Conservation (phyloP, 2,113 vertebrate species). For the Charina bottae region DNA sequence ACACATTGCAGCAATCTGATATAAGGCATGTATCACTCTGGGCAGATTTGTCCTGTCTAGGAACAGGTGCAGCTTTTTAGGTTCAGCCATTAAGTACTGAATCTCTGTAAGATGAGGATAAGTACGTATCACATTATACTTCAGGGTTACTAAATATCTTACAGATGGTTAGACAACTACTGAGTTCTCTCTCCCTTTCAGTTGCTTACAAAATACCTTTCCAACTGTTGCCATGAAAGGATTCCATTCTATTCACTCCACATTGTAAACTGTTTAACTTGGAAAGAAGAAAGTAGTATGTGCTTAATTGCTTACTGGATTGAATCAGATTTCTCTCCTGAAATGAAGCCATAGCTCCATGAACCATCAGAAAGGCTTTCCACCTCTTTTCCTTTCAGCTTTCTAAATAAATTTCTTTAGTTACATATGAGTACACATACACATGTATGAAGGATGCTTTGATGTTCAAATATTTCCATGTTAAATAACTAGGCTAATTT, state of each 20-base stretch:
- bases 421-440: background rate
- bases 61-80: background rate
- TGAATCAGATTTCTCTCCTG: slow-evolving; percentile 21
- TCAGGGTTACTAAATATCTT: slow-evolving; percentile 13
- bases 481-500: background rate
- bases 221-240: slow-evolving; percentile 5
- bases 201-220: background rate
- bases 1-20: too few species aligned
- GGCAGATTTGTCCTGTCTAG: background rate
- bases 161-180: background rate
- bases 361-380: background rate
- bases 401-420: background rate
- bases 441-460: background rate
- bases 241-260: slow-evolving; percentile 10
- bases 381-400: background rate
- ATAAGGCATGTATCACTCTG: background rate
- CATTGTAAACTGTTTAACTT: background rate
- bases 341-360: background rate
- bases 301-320: background rate
- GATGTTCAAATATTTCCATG: background rate
- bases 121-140: slow-evolving; percentile 2
- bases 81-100: background rate
- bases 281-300: background rate
- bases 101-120: background rate
- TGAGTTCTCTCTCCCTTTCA: background rate